phyloP scores from a whole-genome alignment of 2,113 vertebrate genomes.

The Laticauda laticaudata region DNA sequence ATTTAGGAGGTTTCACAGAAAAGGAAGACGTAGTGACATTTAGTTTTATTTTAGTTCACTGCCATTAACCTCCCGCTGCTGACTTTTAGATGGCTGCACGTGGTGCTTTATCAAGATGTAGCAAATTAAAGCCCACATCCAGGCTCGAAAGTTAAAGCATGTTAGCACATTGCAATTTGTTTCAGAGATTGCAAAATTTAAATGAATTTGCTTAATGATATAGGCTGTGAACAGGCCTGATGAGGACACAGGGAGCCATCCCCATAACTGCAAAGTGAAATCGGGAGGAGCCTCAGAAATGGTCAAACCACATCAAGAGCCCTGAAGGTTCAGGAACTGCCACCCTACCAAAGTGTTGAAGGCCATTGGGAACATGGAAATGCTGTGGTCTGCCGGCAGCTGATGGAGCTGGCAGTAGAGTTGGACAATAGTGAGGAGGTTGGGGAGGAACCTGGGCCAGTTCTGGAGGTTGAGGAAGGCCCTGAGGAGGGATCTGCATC shows the following conservation, averaged over 20 bases:
- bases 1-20: constrained; percentile 67
- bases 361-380: background rate
- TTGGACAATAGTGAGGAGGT: no score
- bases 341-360: background rate
- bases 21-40: constrained; percentile 75
- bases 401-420: no score
- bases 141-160: background rate
- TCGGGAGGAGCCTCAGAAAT: background rate
- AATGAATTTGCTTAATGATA: background rate
- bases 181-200: background rate
- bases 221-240: background rate
- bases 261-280: background rate
- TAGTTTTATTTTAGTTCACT: constrained; percentile 75
- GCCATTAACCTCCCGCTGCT: constrained; percentile 65
- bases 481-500: no score
- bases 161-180: background rate
- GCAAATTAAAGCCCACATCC: constrained; percentile 31
- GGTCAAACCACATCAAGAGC: background rate
- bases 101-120: constrained; percentile 37
- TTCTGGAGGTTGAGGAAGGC: no score
- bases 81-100: constrained; percentile 45
- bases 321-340: background rate
- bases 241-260: background rate
- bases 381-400: no score
- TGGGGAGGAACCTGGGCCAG: no score